Conservation (phyloP, 1,140 invertebrate genomes). For the Eufriesea mexicana region DNA sequence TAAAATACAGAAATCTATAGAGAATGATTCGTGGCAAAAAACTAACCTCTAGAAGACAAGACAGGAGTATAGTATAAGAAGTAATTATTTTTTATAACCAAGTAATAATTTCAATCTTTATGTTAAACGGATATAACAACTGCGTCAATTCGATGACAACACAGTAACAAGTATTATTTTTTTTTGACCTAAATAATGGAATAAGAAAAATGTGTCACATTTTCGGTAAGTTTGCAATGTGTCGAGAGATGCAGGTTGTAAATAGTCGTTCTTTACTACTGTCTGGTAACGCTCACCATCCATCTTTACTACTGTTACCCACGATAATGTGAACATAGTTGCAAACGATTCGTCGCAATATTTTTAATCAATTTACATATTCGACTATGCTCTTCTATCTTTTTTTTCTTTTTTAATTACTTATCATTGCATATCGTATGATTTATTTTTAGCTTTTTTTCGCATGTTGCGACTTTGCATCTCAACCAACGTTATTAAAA, state of each 20-base stretch:
- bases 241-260: background rate
- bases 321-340: background rate
- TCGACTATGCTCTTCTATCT: background rate
- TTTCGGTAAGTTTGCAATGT: background rate
- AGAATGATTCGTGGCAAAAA: background rate
- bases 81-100: background rate
- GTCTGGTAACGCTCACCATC: conserved; percentile 15
- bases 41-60: background rate
- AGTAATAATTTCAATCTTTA: background rate
- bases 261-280: conserved; percentile 42
- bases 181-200: background rate
- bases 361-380: background rate
- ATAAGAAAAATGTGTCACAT: background rate
- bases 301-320: conserved; percentile 34
- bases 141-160: background rate
- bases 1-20: background rate
- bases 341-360: background rate
- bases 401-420: background rate
- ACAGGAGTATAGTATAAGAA: background rate
- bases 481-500: conserved; percentile 27
- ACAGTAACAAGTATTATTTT: background rate
- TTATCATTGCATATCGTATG: background rate
- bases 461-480: background rate
- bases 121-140: background rate
- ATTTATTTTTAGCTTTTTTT: background rate